phyloP scores from a whole-genome alignment of 1,140 invertebrate species.

The Nebria ingens region DNA sequence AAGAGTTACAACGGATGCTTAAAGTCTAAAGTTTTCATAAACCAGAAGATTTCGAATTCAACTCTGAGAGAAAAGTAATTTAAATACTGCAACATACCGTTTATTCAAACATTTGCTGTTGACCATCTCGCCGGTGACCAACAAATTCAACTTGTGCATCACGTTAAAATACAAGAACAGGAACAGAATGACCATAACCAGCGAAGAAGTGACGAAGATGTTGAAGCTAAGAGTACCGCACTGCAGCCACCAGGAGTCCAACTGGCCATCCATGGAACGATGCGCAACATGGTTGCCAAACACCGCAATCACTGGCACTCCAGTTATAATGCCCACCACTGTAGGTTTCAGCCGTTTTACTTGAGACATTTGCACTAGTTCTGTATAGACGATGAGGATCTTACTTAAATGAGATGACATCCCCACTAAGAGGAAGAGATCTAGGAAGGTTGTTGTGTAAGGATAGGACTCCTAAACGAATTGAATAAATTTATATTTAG shows the following conservation, averaged over 20 bases:
- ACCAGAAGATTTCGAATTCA: too few species aligned
- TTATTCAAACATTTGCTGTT: conserved; percentile 34
- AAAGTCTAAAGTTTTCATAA: too few species aligned
- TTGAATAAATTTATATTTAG: too few species aligned
- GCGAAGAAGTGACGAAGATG: conserved; percentile 42
- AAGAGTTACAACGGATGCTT: too few species aligned
- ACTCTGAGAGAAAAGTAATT: too few species aligned
- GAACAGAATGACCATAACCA: conserved; percentile 41
- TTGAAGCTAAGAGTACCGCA: conserved; percentile 43
- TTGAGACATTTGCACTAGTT: conserved; percentile 40
- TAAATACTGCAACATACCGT: conserved; percentile 30
- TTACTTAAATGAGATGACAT: conserved; percentile 48
- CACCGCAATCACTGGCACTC: conserved; percentile 44
- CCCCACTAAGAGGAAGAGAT: conserved; percentile 41
- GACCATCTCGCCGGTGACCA: conserved; percentile 32
- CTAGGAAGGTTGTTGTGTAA: conserved; percentile 33
- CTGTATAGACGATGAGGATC: conserved; percentile 44
- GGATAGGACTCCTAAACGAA: conserved; percentile 22
- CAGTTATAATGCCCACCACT: conserved; percentile 46
- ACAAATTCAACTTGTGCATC: conserved; percentile 38
- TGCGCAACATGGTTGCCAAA: conserved; percentile 44
- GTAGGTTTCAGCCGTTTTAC: conserved; percentile 41
- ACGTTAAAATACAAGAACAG: conserved; percentile 42
- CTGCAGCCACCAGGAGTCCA: conserved; percentile 47
- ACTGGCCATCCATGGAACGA: conserved; percentile 39